Base-by-base conservation (phyloP, 2,113 vertebrate genomes). In the Epinephelus lanceolatus region DNA sequence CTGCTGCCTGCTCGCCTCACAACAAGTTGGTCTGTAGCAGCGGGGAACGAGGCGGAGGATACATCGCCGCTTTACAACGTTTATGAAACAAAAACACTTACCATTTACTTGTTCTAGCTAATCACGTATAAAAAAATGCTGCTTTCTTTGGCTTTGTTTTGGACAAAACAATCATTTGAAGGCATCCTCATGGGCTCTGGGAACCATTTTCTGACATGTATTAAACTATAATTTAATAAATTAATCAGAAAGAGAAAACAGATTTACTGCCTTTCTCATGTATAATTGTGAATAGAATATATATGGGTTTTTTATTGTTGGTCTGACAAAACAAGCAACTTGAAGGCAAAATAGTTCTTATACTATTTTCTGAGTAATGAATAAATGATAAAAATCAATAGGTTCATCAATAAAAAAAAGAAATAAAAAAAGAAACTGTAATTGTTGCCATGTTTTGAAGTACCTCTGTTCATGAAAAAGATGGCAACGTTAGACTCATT, bases 401-500 rank as follows among this genome's bases (percentile, higher is more conserved):
- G 1, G 1, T 21, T 69, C 14, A 74, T 60, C 17, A 25, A 57
- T 12, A 15, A 45, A 15, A 14, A 62, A 19, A 40, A 63, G 2
- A 27, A 27, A 27, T 2, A 45, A 15, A 13, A 62, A 19, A 40
- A 65, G 40, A 40, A 42, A n/a, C 13, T 1, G 42, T 42, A 45
- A 9, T 27, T 42, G 5, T 13, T 65, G 33, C 47, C 11, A 14
- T 66, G 2, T 73, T 80, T 40, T n/a, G 13, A 61, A 40, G n/a
- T 55, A 13, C 3, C 3, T 56, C 0, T 33, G 2, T 65, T 79
- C 55, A 25, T 40, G 9, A n/a, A 73, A 37, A 15, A 57, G 30
- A 56, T 40, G 37, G 27, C 42, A 78, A 73, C 71, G 81, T 84
- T 56, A 63, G 79, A 81, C 68, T 52, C 55, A 57, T 80, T 85